A percentile compares a stretch with the other conserved stretches of the same genome.
These are phyloP conservation scores for Agrotis ipsilon DNA, from an alignment of 2,888 invertebrate genomes.

Conservation along the genomic window DNA sequence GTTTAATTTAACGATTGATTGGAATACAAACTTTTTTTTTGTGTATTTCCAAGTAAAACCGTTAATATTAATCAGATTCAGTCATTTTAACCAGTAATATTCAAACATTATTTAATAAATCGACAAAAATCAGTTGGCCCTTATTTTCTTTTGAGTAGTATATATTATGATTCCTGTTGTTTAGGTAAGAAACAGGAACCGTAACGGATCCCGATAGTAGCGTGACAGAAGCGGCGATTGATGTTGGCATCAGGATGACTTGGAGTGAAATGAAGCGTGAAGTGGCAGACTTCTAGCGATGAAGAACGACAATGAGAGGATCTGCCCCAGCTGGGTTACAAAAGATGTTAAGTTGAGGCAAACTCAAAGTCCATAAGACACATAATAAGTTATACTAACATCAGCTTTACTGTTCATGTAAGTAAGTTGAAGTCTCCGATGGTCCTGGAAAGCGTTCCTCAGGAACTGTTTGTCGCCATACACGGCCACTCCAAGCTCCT, in stretches of 20 bases:
- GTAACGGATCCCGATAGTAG: neutral
- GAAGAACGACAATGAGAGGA: neutral
- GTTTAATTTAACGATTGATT: too few species aligned
- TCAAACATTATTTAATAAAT: too few species aligned
- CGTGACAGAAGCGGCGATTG: too few species aligned
- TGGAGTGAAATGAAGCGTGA: neutral
- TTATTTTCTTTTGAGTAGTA: too few species aligned
- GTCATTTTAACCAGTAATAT: too few species aligned
- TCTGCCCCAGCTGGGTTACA: neutral
- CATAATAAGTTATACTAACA: conserved; percentile 71
- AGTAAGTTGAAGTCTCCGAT: conserved; percentile 91
- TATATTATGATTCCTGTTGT: too few species aligned
- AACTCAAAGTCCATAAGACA: neutral
- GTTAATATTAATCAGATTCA: too few species aligned
- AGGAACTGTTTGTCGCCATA: conserved; percentile 92
- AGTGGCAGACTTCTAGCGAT: neutral
- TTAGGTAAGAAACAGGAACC: neutral
- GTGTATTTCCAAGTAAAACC: too few species aligned
- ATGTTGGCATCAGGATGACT: neutral
- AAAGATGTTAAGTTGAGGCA: neutral
- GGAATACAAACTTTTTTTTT: too few species aligned
- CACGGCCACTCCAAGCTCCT: conserved; percentile 90
- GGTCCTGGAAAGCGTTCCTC: conserved; percentile 90
- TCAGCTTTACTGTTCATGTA: conserved; percentile 90
- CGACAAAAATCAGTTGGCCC: too few species aligned